Conservation (phyloP, 2,797 vertebrate species). For the Oryzias dopingdopingensis region DNA sequence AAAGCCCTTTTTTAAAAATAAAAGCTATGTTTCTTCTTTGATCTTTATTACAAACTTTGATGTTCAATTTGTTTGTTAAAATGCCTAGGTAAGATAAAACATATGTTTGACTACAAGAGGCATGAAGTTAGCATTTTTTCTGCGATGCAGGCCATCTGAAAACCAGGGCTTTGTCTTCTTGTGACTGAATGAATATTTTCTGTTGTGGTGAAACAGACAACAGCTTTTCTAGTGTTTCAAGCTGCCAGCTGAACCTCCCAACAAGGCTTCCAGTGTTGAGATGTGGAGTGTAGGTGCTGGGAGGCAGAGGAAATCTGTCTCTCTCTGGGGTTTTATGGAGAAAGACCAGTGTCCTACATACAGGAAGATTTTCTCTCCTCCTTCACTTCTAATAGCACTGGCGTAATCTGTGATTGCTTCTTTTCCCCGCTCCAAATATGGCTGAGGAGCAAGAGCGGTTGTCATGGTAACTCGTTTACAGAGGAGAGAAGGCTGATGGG, state of each 20-base stretch:
- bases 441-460: constrained; percentile 46
- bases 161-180: constrained; percentile 24
- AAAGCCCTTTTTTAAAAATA: too few relatives aligned
- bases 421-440: constrained; percentile 56
- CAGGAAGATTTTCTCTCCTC: constrained; percentile 9
- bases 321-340: constrained; percentile 14
- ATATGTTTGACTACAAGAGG: background rate
- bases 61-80: too few relatives aligned
- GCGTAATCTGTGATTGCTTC: constrained; percentile 31
- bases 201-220: constrained; percentile 20
- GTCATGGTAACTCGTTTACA: constrained; percentile 52
- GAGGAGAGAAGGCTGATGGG: constrained; percentile 25
- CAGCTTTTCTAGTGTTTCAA: constrained; percentile 35
- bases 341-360: constrained; percentile 29
- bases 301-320: constrained; percentile 22
- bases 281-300: constrained; percentile 38
- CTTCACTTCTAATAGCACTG: constrained; percentile 1
- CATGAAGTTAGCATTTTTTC: constrained; percentile 4
- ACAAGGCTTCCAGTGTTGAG: constrained; percentile 56
- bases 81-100: too few relatives aligned
- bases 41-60: too few relatives aligned
- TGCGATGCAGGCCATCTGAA: constrained; percentile 15
- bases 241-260: constrained; percentile 28
- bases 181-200: constrained; percentile 33
- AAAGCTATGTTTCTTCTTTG: too few relatives aligned